These are phyloP conservation scores for Pseudomyrmex dendroicus DNA, from an alignment of 1,140 invertebrate genomes.

Conservation along the genomic window DNA sequence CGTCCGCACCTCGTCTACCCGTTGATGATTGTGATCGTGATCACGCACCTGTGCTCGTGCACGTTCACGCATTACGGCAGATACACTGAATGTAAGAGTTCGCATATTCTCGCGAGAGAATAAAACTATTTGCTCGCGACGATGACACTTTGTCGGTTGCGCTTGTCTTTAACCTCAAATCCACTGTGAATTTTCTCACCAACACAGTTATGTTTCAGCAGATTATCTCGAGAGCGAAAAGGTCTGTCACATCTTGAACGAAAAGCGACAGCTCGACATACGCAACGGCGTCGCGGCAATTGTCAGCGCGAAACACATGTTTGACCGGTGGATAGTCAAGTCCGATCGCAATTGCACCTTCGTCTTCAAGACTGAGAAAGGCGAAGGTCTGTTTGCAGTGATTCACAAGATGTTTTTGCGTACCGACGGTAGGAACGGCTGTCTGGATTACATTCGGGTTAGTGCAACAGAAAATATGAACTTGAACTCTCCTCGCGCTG, in stretches of 20 bases:
- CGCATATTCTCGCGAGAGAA: neutral
- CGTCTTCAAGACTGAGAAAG: slow-evolving; percentile 66
- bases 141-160: neutral
- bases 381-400: slow-evolving; percentile 76
- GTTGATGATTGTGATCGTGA: slow-evolving; percentile 10
- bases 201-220: slow-evolving; percentile 17
- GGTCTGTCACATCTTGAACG: slow-evolving; percentile 68
- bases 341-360: slow-evolving; percentile 74
- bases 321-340: slow-evolving; percentile 68
- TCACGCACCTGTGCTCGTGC: slow-evolving; percentile 52
- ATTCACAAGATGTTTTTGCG: slow-evolving; percentile 79
- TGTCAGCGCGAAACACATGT: slow-evolving; percentile 66
- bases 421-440: slow-evolving; percentile 64
- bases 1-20: slow-evolving; percentile 2
- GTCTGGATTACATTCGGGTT: slow-evolving; percentile 79
- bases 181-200: too few species aligned
- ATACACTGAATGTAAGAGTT: slow-evolving; percentile 63
- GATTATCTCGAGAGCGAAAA: slow-evolving; percentile 65
- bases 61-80: neutral
- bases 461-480: neutral
- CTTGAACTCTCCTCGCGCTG: too few species aligned
- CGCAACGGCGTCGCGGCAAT: slow-evolving; percentile 56
- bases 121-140: neutral
- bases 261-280: slow-evolving; percentile 36
- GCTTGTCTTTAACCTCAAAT: slow-evolving; percentile 8